These are phyloP conservation scores for Danaus melanippus DNA, from an alignment of 1,140 invertebrate genomes.

Conservation along the genomic window DNA sequence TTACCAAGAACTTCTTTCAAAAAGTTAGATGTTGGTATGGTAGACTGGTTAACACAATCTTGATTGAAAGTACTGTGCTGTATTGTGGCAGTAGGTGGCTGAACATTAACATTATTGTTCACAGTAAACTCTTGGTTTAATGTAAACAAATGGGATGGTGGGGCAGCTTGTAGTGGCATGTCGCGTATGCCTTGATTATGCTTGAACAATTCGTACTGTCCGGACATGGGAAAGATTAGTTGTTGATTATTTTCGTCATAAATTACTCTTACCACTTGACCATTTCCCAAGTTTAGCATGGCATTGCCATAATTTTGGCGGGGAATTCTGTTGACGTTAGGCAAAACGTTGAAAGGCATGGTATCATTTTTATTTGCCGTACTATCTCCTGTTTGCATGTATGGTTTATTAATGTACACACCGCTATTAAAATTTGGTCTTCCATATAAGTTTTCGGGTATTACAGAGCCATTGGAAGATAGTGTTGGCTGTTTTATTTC, in stretches of 20 bases:
- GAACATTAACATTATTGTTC: constrained; percentile 43
- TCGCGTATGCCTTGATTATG: constrained; percentile 49
- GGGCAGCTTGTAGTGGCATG: constrained; percentile 34
- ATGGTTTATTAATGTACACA: constrained; percentile 56
- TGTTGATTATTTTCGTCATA: constrained; percentile 66
- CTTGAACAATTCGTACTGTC: constrained; percentile 63
- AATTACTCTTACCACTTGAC: constrained; percentile 56
- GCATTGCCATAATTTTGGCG: constrained; percentile 59
- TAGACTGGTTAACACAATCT: constrained; percentile 35
- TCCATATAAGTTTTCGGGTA: constrained; percentile 51
- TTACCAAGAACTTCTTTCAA: constrained; percentile 87
- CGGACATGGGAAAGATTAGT: constrained; percentile 60
- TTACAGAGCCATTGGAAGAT: constrained; percentile 32
- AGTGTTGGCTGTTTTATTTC: constrained; percentile 42
- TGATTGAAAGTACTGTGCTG: constrained; percentile 34
- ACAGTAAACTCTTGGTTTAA: constrained; percentile 47
- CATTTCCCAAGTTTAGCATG: constrained; percentile 60
- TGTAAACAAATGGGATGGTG: constrained; percentile 43
- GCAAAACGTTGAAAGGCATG: constrained; percentile 36
- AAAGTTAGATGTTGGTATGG: constrained; percentile 50
- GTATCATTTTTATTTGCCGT: constrained; percentile 44
- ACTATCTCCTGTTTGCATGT: constrained; percentile 38
- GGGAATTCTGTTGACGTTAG: constrained; percentile 37
- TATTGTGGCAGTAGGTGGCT: constrained; percentile 30
- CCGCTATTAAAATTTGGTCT: constrained; percentile 46